Evolutionary conservation across 1,140 invertebrate genomes (phyloP).

Genomic region (Eciton burchellii): DNA sequence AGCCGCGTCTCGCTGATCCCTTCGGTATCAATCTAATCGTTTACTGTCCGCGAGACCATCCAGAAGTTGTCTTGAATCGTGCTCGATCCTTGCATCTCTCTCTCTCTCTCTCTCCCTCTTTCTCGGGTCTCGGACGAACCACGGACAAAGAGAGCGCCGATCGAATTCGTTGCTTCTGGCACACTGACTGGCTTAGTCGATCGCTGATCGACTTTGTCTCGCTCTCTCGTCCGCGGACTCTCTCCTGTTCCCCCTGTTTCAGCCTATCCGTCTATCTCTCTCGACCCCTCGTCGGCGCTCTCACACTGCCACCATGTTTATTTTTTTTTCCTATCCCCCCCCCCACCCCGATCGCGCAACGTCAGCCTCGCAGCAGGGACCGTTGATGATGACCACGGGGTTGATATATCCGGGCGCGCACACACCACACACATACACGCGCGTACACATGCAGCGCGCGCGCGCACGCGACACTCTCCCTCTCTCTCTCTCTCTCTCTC

Average conservation of each 20-base stretch:
- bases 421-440: neutral
- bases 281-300: constrained; percentile 46
- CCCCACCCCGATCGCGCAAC: constrained; percentile 52
- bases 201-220: constrained; percentile 20
- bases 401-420: constrained; percentile 50
- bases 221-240: constrained; percentile 24
- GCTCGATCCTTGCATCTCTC: neutral
- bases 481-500: too few species aligned
- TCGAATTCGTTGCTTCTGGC: constrained; percentile 73
- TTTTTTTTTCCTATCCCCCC: constrained; percentile 72
- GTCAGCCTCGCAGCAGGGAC: constrained; percentile 49
- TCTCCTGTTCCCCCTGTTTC: constrained; percentile 4
- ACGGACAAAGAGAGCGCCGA: constrained; percentile 66
- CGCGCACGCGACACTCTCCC: neutral
- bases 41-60: neutral
- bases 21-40: constrained; percentile 43
- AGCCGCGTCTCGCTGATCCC: constrained; percentile 48
- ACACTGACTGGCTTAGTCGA: constrained; percentile 69
- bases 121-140: constrained; percentile 12
- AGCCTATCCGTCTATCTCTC: constrained; percentile 24
- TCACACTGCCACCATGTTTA: constrained; percentile 67
- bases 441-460: neutral
- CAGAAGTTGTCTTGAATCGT: neutral
- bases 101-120: neutral
- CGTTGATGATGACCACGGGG: constrained; percentile 61